phyloP scores from a whole-genome alignment of 2,888 invertebrate genomes.

The Nymphalis c-album region DNA sequence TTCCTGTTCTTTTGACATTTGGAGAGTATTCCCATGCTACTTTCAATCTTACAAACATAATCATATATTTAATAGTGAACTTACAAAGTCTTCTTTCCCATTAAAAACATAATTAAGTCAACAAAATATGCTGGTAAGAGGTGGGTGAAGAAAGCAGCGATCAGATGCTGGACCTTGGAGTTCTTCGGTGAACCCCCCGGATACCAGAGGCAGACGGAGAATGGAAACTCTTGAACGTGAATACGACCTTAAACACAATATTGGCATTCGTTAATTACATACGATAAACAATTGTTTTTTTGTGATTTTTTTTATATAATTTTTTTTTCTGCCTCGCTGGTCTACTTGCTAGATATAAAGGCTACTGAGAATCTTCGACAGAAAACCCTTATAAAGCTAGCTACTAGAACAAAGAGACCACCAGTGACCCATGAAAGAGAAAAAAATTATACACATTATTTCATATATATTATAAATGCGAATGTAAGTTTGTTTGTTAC shows the following conservation, averaged over 20 bases:
- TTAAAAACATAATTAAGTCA: constrained; percentile 84
- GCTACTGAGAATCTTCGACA: no score
- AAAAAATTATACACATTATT: no score
- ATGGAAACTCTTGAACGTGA: constrained; percentile 85
- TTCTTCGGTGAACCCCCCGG: constrained; percentile 88
- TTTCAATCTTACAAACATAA: no score
- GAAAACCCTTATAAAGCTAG: no score
- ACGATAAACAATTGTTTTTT: background rate
- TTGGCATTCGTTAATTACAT: background rate
- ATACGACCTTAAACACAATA: constrained; percentile 63
- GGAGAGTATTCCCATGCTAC: no score
- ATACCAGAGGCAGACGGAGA: constrained; percentile 89
- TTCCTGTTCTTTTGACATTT: no score
- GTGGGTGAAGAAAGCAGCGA: constrained; percentile 87
- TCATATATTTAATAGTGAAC: constrained; percentile 50
- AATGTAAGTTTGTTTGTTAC: no score
- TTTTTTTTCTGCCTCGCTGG: no score
- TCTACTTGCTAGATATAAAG: no score
- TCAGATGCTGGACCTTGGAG: constrained; percentile 83
- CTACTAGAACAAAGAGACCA: no score
- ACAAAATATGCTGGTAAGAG: constrained; percentile 89
- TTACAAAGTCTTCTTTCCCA: constrained; percentile 90
- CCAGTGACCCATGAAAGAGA: no score
- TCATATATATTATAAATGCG: no score
- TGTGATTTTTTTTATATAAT: background rate